Percentiles rank a stretch among this genome's conserved stretches.
These are phyloP conservation scores for Popillia japonica DNA, from an alignment of 1,140 invertebrate species.

Conservation along the genomic window DNA sequence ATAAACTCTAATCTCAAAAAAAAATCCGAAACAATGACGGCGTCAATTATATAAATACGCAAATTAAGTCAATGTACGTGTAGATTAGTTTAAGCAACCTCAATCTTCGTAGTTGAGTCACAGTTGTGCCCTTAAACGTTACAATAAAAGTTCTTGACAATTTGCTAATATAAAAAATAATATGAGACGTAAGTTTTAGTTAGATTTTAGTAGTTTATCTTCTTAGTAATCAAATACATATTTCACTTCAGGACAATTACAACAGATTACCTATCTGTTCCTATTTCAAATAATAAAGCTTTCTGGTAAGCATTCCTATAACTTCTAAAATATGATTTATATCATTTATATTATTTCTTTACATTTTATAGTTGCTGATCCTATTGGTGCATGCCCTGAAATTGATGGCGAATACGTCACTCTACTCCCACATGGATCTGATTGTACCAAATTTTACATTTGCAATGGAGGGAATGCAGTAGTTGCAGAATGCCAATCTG, in stretches of 20 bases:
- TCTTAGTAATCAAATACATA: neutral
- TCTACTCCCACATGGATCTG: conserved; percentile 61
- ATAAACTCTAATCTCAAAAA: neutral
- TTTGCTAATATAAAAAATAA: neutral
- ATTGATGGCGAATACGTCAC: neutral
- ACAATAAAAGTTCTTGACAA: neutral
- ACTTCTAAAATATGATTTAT: neutral
- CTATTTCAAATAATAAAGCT: neutral
- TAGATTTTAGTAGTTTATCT: neutral
- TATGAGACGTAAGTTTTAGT: neutral
- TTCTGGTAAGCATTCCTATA: neutral
- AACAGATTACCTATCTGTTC: neutral
- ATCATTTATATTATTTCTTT: too few relatives aligned
- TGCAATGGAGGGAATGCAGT: conserved; percentile 63
- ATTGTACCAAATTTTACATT: conserved; percentile 66
- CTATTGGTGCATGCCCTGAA: neutral
- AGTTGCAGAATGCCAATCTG: conserved; percentile 60
- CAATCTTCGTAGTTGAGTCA: neutral
- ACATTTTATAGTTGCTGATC: neutral
- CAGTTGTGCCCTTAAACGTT: neutral
- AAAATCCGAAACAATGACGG: neutral
- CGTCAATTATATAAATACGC: neutral
- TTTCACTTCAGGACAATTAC: too few relatives aligned
- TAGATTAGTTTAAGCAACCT: neutral
- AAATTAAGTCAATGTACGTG: neutral